Conservation (phyloP, 1,140 invertebrate species). For the Armadillidium nasatum region DNA sequence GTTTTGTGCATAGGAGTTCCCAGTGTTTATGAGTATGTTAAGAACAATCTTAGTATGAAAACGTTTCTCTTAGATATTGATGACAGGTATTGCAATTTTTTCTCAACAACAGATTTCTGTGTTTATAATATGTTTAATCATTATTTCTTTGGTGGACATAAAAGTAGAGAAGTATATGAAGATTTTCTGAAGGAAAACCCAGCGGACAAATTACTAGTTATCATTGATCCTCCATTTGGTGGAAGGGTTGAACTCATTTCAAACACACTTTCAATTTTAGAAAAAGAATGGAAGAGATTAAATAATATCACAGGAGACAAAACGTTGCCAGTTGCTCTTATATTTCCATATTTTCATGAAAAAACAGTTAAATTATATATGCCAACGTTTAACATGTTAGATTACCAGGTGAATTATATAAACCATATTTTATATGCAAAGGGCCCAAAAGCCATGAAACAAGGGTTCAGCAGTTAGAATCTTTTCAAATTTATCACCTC, state of each 20-base stretch:
- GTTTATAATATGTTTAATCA: slow-evolving; percentile 88
- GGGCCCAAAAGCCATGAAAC: slow-evolving; percentile 51
- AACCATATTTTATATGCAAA: slow-evolving; percentile 53
- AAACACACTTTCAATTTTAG: slow-evolving; percentile 61
- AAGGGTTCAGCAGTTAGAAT: slow-evolving; percentile 73
- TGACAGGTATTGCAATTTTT: slow-evolving; percentile 59
- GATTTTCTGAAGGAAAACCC: slow-evolving; percentile 57
- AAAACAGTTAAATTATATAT: slow-evolving; percentile 63
- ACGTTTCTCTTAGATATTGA: too few relatives aligned
- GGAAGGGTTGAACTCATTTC: slow-evolving; percentile 73
- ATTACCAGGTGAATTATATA: slow-evolving; percentile 71
- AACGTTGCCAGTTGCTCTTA: slow-evolving; percentile 57
- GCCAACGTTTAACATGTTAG: slow-evolving; percentile 68
- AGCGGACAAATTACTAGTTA: slow-evolving; percentile 51
- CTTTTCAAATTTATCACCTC: slow-evolving; percentile 70
- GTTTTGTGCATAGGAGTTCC: too few relatives aligned
- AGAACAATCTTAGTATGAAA: too few relatives aligned
- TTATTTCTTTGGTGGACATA: slow-evolving; percentile 66
- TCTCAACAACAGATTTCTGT: slow-evolving; percentile 62
- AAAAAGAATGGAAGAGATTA: slow-evolving; percentile 50
- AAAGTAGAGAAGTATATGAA: slow-evolving; percentile 55
- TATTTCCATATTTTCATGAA: slow-evolving; percentile 85
- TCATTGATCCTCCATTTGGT: slow-evolving; percentile 77
- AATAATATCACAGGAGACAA: slow-evolving; percentile 21
- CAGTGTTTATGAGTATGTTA: too few relatives aligned